A percentile compares a stretch with the other conserved stretches of the same genome.
Conservation (phyloP, 2,113 vertebrate genomes). For the Oophaga pumilio region DNA sequence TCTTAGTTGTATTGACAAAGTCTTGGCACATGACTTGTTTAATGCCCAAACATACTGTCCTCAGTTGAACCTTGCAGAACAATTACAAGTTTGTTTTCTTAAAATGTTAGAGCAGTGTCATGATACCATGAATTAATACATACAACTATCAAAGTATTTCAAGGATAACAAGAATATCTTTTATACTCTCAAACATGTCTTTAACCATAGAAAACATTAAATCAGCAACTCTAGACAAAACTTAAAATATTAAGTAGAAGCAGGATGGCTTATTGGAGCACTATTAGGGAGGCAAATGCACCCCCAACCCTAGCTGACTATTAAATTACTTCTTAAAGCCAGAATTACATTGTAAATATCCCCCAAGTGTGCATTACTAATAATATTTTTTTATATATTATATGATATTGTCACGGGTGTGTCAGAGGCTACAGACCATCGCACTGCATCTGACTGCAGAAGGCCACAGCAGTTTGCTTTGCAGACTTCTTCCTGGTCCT, state of each 20-base stretch:
- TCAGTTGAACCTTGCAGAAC: not conserved
- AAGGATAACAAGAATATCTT: not conserved
- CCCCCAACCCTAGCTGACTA: too few relatives aligned
- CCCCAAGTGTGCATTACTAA: too few relatives aligned
- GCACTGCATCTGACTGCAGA: too few relatives aligned
- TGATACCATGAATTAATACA: not conserved
- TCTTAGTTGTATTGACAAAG: conserved; percentile 38
- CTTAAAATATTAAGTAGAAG: too few relatives aligned
- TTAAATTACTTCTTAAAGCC: too few relatives aligned
- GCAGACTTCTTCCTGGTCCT: too few relatives aligned
- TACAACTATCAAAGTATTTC: not conserved
- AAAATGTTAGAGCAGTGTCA: not conserved
- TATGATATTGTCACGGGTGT: too few relatives aligned
- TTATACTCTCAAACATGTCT: not conserved
- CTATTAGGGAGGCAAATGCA: too few relatives aligned
- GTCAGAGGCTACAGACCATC: too few relatives aligned
- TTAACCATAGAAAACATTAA: not conserved
- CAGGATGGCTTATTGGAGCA: not conserved
- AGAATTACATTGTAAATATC: too few relatives aligned
- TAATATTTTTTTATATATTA: too few relatives aligned
- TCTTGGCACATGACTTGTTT: conserved; percentile 26
- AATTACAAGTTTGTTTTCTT: not conserved
- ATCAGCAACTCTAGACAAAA: not conserved
- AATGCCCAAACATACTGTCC: conserved; percentile 29
- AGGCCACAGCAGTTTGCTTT: too few relatives aligned